Base-by-base conservation (phyloP, 2,113 vertebrate genomes). In the Thermophis baileyi region DNA sequence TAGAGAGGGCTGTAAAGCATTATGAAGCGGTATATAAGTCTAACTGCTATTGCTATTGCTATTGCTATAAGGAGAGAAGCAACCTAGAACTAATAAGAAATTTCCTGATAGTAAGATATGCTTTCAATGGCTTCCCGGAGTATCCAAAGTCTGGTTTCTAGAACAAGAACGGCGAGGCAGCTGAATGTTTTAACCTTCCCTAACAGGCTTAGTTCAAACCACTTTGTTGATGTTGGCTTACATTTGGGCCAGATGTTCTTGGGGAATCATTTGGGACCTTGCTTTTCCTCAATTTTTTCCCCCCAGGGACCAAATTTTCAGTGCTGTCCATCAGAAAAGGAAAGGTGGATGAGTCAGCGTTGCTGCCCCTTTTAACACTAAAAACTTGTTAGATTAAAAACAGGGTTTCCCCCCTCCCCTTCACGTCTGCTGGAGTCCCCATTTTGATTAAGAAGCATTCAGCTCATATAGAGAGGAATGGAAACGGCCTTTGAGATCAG, bases 331-430 rank as follows among this genome's bases (percentile, higher is more conserved):
- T 81, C n/a, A 81, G 69, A 74, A 74, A 35, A 74, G 5, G 2
- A n/a, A 35, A 35, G 69, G 1, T 8, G 69, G 16, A 20, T 40
- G 69, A 81, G 69, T 6, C 35, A 40, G 69, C 5, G 6, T 20
- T 81, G 69, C 35, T 20, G 35, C n/a, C 16, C 69, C 69, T 81
- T 40, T 20, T 81, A 81, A 40, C 35, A 8, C 69, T 60, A 60
- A 30, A 63, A 81, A 3, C 69, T 81, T 40, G 6, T 81, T 81
- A 40, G n/a, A 40, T 81, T 40, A 81, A 81, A 81, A 81, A 40
- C 0, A 9, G 6, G 35, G 16, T 40, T 40, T 3, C 2, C 14
- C 12, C 2, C 14, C 12, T 8, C 1, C 12, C 60, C 27, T 3
- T 1, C 60, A 5, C 30, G 6, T 81, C 35, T 81, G n/a, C 18